Percentiles rank a stretch among this genome's conserved stretches.
These are phyloP conservation scores for Epirrhoe tristata DNA, from an alignment of 2,888 invertebrate species.

Conservation along the genomic window DNA sequence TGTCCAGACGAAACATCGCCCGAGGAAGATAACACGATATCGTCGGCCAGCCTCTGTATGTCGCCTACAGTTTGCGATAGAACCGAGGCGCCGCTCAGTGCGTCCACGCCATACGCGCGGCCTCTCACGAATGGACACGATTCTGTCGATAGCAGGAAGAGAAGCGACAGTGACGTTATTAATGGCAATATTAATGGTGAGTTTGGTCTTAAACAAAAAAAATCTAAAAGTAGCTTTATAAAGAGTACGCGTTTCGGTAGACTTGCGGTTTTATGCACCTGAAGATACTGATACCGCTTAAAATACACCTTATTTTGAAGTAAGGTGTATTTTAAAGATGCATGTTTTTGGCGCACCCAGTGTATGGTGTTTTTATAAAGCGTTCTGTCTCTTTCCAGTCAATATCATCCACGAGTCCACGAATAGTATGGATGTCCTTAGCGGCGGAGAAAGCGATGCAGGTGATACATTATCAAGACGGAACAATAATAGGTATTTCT, in stretches of 20 bases:
- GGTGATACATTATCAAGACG: conserved; percentile 77
- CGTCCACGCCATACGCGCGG: conserved; percentile 51
- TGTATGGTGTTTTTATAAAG: not conserved
- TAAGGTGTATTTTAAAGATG: not conserved
- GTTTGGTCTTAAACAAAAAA: conserved; percentile 25
- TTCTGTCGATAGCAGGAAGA: conserved; percentile 50
- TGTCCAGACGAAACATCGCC: conserved; percentile 67
- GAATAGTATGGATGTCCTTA: conserved; percentile 80
- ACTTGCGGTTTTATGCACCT: no score
- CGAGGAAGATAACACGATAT: conserved; percentile 73
- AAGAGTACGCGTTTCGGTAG: no score
- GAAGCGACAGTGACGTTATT: conserved; percentile 57
- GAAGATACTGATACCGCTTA: no score
- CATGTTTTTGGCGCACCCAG: not conserved
- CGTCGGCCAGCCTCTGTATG: conserved; percentile 76
- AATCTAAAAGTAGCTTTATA: no score
- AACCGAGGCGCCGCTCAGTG: conserved; percentile 63
- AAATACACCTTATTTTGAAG: no score
- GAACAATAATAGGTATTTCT: conserved; percentile 75
- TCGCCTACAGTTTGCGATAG: conserved; percentile 58
- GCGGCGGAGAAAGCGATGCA: conserved; percentile 81
- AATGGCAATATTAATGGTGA: conserved; percentile 73
- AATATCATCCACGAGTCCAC: conserved; percentile 76
- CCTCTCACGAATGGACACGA: conserved; percentile 64
- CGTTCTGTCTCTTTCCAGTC: conserved; percentile 53